phyloP scores from a whole-genome alignment of 2,113 vertebrate species.

The Dinomys branickii region DNA sequence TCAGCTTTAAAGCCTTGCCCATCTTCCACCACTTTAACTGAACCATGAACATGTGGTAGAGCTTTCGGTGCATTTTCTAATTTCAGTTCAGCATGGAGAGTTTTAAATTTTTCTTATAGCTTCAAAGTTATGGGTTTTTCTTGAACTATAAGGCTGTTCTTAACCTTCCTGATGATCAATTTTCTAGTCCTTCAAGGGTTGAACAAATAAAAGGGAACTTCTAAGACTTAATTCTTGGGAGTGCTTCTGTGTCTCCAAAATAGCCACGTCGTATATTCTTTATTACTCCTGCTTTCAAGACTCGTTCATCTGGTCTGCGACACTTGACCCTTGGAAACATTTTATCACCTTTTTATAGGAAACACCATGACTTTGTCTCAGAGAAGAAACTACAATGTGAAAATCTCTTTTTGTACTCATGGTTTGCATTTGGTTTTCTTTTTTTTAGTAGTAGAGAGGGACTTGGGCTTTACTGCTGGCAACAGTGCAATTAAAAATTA shows the following conservation, averaged over 20 bases:
- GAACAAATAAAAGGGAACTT: slow-evolving; percentile 30
- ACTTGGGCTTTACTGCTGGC: not conserved
- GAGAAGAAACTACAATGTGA: not conserved
- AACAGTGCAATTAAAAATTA: not conserved
- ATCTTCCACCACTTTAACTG: not conserved
- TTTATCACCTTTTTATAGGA: not conserved
- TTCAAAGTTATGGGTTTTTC: not conserved
- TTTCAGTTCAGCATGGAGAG: not conserved
- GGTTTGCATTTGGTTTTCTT: not conserved
- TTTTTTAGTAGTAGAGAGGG: not conserved
- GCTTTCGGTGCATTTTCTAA: not conserved
- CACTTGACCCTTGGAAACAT: not conserved
- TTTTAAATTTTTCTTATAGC: not conserved
- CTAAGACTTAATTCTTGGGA: not conserved
- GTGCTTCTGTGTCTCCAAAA: not conserved
- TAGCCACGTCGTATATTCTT: not conserved
- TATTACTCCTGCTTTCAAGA: not conserved
- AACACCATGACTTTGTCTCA: not conserved
- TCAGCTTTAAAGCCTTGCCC: not conserved
- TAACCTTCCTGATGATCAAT: not conserved
- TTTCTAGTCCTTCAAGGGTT: not conserved
- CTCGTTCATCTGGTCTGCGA: not conserved
- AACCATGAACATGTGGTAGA: not conserved
- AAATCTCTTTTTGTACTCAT: not conserved
- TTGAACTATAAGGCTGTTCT: not conserved